phyloP scores from a whole-genome alignment of 64 coral and sea anemone genomes.

The Pocillopora verrucosa region DNA sequence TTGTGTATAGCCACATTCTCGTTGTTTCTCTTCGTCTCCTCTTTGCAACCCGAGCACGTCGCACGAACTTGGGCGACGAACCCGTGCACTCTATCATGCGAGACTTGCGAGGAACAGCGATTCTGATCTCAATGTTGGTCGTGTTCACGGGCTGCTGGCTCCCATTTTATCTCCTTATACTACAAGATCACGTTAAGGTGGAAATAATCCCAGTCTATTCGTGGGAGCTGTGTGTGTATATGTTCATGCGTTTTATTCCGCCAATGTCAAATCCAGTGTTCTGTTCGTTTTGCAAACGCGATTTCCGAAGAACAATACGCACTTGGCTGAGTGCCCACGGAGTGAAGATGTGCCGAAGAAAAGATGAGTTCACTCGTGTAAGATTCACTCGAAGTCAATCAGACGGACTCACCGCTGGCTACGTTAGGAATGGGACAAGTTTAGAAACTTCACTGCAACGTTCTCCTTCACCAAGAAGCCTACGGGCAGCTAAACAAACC shows the following conservation, averaged over 20 bases:
- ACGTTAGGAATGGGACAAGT: neutral
- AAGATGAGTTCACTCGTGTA: neutral
- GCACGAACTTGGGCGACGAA: slow-evolving; percentile 16
- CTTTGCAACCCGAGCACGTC: slow-evolving; percentile 17
- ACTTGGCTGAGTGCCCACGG: neutral
- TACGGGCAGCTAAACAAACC: neutral
- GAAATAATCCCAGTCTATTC: slow-evolving; percentile 24
- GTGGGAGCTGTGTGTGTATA: slow-evolving; percentile 10
- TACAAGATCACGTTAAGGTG: slow-evolving; percentile 49
- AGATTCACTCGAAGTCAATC: neutral
- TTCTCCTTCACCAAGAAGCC: neutral
- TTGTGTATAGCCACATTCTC: slow-evolving; percentile 44
- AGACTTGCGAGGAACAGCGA: slow-evolving; percentile 33
- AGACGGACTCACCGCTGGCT: neutral
- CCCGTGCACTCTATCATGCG: slow-evolving; percentile 3
- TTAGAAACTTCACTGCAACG: neutral
- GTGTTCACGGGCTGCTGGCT: slow-evolving; percentile 49
- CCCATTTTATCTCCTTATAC: slow-evolving; percentile 41
- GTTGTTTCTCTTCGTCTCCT: slow-evolving; percentile 37
- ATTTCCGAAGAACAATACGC: slow-evolving; percentile 51
- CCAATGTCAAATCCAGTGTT: slow-evolving; percentile 61
- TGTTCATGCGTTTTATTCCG: slow-evolving; percentile 47
- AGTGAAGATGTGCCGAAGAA: neutral
- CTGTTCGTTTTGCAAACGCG: slow-evolving; percentile 50
- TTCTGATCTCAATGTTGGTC: slow-evolving; percentile 40